Conservation (phyloP, 2,888 invertebrate genomes). For the Phortica magna region DNA sequence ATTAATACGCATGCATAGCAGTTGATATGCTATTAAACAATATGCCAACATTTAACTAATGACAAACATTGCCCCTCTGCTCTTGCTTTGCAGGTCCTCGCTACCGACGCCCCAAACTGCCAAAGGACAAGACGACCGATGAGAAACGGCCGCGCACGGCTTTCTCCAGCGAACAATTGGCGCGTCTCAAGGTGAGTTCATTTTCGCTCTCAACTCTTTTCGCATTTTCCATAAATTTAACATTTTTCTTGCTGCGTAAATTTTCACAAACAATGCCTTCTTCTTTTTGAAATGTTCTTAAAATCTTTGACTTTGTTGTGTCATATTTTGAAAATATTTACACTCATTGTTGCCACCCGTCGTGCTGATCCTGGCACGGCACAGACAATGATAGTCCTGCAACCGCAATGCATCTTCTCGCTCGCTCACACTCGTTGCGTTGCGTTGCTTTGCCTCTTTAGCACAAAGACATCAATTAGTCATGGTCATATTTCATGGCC, state of each 20-base stretch:
- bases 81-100: conserved; percentile 73
- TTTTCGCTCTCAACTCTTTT: neutral
- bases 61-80: conserved; percentile 8
- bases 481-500: conserved; percentile 64
- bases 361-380: neutral
- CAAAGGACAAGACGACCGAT: conserved; percentile 80
- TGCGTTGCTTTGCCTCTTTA: conserved; percentile 35
- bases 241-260: neutral
- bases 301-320: conserved; percentile 36
- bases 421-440: neutral
- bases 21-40: conserved; percentile 22
- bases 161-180: conserved; percentile 95
- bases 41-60: conserved; percentile 35
- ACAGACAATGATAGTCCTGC: conserved; percentile 21
- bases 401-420: conserved; percentile 42
- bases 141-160: conserved; percentile 97
- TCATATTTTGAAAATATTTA: conserved; percentile 69
- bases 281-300: conserved; percentile 35
- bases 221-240: neutral
- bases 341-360: conserved; percentile 52
- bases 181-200: conserved; percentile 86
- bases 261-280: no score
- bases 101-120: conserved; percentile 78
- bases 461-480: conserved; percentile 62
- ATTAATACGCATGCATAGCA: conserved; percentile 37